phyloP scores from a whole-genome alignment of 2,797 vertebrate genomes.

The Crocidura indochinensis region DNA sequence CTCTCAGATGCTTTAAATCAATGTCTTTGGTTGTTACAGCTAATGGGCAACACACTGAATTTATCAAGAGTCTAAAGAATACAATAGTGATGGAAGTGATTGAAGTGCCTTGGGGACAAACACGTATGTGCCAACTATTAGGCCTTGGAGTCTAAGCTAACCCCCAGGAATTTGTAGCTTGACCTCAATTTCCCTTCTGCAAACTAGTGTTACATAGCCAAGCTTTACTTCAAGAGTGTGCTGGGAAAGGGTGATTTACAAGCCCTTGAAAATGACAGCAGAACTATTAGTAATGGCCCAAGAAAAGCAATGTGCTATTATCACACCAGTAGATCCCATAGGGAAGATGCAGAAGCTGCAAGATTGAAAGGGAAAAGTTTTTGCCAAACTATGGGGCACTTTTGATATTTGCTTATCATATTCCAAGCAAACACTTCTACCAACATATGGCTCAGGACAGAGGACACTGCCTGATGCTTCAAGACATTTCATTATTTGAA shows the following conservation, averaged over 20 bases:
- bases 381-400: neutral
- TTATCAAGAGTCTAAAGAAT: slow-evolving; percentile 50
- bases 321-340: neutral
- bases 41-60: slow-evolving; percentile 54
- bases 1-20: slow-evolving; percentile 77
- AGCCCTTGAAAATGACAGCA: neutral
- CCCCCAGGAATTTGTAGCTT: neutral
- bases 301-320: neutral
- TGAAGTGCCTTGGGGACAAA: neutral
- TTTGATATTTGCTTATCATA: neutral
- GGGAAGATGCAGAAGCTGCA: neutral
- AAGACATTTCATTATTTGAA: neutral
- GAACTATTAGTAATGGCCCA: neutral
- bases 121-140: neutral
- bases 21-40: slow-evolving; percentile 59
- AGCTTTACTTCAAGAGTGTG: neutral
- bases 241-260: slow-evolving; percentile 35
- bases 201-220: neutral
- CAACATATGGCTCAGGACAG: neutral
- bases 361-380: neutral
- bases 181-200: slow-evolving; percentile 41
- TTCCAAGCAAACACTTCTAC: neutral
- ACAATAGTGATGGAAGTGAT: slow-evolving; percentile 51
- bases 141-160: neutral
- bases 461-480: neutral